A percentile compares a stretch with the other conserved stretches of the same genome.
Evolutionary conservation across 2,797 vertebrate genomes (phyloP).

Genomic region (Dendrocincla fuliginosa): DNA sequence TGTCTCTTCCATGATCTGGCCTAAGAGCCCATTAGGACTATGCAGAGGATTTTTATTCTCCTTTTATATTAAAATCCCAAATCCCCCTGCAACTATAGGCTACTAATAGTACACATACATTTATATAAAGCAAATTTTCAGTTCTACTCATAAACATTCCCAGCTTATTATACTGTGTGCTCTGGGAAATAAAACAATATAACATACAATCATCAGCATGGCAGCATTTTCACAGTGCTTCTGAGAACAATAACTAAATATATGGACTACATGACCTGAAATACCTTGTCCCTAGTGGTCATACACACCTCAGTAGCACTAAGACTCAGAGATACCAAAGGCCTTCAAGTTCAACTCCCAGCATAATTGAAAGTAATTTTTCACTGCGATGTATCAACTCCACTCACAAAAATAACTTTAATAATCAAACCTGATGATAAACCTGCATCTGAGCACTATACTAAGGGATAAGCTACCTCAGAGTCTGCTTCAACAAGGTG

Average conservation of each 20-base stretch:
- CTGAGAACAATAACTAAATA: background rate
- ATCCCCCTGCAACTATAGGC: background rate
- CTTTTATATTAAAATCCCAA: background rate
- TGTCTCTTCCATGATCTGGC: background rate
- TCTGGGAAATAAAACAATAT: constrained; percentile 18
- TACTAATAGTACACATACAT: background rate
- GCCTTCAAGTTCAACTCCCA: background rate
- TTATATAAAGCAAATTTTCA: background rate
- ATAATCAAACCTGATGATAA: background rate
- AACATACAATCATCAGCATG: background rate
- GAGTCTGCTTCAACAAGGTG: background rate
- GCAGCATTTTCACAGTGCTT: background rate
- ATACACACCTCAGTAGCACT: background rate
- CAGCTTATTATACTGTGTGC: background rate
- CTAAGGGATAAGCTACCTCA: background rate
- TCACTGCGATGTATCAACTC: background rate
- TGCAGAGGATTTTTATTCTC: background rate
- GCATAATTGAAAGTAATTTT: background rate
- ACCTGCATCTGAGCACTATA: background rate
- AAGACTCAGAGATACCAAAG: background rate
- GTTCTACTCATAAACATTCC: background rate
- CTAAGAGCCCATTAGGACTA: background rate
- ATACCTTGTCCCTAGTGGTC: background rate
- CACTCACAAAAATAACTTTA: background rate
- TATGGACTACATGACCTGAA: background rate